Evolutionary conservation across 1,140 invertebrate species (phyloP).

Genomic region (Bombus haemorrhoidalis): DNA sequence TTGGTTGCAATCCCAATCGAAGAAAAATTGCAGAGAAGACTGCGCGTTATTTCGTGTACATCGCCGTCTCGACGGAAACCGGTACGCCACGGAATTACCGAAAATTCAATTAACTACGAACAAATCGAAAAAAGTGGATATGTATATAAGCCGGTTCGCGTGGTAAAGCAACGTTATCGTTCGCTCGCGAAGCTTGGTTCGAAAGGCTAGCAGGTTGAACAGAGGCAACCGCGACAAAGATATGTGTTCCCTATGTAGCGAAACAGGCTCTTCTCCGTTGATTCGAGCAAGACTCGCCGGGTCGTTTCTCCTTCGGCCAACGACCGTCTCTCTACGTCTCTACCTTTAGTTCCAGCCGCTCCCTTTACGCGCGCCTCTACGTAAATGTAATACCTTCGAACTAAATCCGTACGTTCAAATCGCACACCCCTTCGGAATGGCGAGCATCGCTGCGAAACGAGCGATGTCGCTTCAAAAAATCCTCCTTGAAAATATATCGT

Average conservation of each 20-base stretch:
- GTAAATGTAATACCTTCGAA: constrained; percentile 29
- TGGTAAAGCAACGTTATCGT: neutral
- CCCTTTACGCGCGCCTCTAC: constrained; percentile 48
- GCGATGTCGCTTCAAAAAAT: neutral
- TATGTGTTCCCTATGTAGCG: constrained; percentile 35
- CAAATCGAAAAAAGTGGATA: neutral
- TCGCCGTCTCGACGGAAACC: too few relatives aligned
- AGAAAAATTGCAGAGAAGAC: neutral
- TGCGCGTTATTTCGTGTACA: too few relatives aligned
- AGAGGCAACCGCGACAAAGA: constrained; percentile 1
- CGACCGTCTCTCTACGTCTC: constrained; percentile 56
- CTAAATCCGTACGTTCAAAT: neutral
- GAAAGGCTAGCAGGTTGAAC: constrained; percentile 23
- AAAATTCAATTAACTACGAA: neutral
- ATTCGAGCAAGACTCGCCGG: constrained; percentile 32
- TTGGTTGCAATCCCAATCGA: too few relatives aligned
- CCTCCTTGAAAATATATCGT: neutral
- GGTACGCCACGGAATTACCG: neutral
- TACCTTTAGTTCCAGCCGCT: constrained; percentile 55
- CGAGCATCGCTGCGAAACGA: neutral
- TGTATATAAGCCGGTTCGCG: neutral
- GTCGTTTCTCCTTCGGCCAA: constrained; percentile 68
- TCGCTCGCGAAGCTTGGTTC: constrained; percentile 21
- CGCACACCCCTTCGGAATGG: neutral
- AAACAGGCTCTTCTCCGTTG: constrained; percentile 46